A percentile compares a stretch with the other conserved stretches of the same genome.
Conservation (phyloP, 2,113 vertebrate genomes). For the Hemiscyllium ocellatum region DNA sequence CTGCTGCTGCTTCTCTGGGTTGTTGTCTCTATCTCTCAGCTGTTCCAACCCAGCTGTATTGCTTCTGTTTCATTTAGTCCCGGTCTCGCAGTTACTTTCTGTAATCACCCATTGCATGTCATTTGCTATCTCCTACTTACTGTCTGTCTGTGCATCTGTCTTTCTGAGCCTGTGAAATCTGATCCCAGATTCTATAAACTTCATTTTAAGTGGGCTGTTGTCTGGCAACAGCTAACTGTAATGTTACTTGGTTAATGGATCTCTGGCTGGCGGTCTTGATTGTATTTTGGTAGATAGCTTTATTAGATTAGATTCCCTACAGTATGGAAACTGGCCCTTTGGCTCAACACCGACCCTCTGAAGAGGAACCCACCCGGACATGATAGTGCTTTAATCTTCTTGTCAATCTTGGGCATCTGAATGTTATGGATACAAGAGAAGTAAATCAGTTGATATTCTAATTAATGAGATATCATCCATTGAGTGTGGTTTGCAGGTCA, state of each 20-base stretch:
- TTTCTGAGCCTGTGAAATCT: not conserved
- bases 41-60: not conserved
- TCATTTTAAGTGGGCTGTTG: not conserved
- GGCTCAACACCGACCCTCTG: no score
- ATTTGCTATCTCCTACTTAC: not conserved
- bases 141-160: no score
- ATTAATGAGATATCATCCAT: not conserved
- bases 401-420: not conserved
- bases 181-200: not conserved
- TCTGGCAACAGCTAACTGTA: not conserved
- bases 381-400: conserved; percentile 3
- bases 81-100: not conserved
- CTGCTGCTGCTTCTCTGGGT: not conserved
- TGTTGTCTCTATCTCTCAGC: not conserved
- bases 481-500: not conserved
- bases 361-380: no score
- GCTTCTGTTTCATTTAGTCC: not conserved
- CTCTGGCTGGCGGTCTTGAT: not conserved
- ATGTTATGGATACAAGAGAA: not conserved
- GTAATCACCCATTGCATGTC: not conserved
- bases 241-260: not conserved
- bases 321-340: no score
- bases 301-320: no score
- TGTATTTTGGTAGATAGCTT: not conserved
- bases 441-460: not conserved